Evolutionary conservation across 2,113 vertebrate species (phyloP).

Genomic region (Etheostoma spectabile): DNA sequence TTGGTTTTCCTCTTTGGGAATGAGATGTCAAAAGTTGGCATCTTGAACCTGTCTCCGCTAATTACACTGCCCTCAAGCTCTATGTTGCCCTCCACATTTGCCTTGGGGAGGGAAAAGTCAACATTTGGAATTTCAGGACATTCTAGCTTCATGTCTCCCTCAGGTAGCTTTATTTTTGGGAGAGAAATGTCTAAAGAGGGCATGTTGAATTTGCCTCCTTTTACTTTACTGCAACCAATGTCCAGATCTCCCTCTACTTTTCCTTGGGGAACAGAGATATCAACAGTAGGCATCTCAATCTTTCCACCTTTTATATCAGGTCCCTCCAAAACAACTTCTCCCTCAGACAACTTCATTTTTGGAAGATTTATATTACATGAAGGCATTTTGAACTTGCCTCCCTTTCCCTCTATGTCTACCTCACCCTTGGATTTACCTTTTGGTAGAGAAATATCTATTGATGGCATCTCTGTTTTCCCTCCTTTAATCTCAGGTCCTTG

Average conservation of each 20-base stretch:
- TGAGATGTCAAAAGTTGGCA: constrained; percentile 48
- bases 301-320: constrained; percentile 51
- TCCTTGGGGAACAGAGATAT: constrained; percentile 46
- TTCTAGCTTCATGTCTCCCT: constrained; percentile 44
- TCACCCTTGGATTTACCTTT: constrained; percentile 39
- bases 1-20: constrained; percentile 43
- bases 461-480: constrained; percentile 63
- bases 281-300: constrained; percentile 29
- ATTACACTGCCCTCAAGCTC: constrained; percentile 24
- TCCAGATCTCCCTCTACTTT: constrained; percentile 47
- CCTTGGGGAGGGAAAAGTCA: constrained; percentile 68
- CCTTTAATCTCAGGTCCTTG: constrained; percentile 55
- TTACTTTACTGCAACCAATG: constrained; percentile 16
- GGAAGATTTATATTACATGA: constrained; percentile 30
- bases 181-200: constrained; percentile 57
- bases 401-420: constrained; percentile 30
- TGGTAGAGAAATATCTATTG: constrained; percentile 72
- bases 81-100: constrained; percentile 54
- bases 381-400: constrained; percentile 40
- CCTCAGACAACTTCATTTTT: constrained; percentile 45
- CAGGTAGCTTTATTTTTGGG: constrained; percentile 52
- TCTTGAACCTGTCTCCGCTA: constrained; percentile 35
- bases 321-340: constrained; percentile 33
- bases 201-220: constrained; percentile 42
- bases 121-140: constrained; percentile 63